Evolutionary conservation across 2,888 invertebrate genomes (phyloP).

Genomic region (Bedellia somnulentella): DNA sequence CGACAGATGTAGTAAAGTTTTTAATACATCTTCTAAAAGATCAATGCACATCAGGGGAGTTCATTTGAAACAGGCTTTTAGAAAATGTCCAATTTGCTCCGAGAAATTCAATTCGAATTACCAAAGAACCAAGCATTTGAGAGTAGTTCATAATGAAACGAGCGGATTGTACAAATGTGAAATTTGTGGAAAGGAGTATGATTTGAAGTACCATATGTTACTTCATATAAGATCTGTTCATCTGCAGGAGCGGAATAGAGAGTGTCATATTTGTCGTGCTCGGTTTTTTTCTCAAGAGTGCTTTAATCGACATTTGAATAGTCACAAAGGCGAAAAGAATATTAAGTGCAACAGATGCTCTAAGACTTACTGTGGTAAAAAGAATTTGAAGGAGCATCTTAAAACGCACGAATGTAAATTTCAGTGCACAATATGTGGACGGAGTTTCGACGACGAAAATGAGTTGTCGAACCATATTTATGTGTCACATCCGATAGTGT

Average conservation of each 20-base stretch:
- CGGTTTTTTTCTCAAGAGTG: constrained; percentile 37
- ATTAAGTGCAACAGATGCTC: constrained; percentile 48
- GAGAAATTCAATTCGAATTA: constrained; percentile 38
- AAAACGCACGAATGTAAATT: constrained; percentile 19
- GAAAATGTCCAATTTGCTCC: constrained; percentile 35
- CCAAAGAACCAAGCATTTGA: constrained; percentile 33
- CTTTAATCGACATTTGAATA: constrained; percentile 47
- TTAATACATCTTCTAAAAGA: constrained; percentile 27
- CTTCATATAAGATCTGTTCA: constrained; percentile 36
- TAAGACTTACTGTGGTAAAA: constrained; percentile 36
- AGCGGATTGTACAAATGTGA: constrained; percentile 26
- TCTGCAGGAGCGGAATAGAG: constrained; percentile 34
- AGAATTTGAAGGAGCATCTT: constrained; percentile 26
- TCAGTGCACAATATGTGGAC: constrained; percentile 20
- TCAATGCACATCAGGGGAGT: constrained; percentile 28
- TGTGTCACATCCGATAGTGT: constrained; percentile 12
- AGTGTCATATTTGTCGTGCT: constrained; percentile 29
- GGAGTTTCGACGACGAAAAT: constrained; percentile 17
- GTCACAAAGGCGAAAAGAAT: constrained; percentile 50
- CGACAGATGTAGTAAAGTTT: constrained; percentile 35
- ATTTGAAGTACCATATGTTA: constrained; percentile 31
- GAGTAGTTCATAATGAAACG: constrained; percentile 28
- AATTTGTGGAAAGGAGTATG: constrained; percentile 32
- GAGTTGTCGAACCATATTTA: constrained; percentile 19
- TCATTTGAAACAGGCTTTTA: constrained; percentile 25